phyloP scores from a whole-genome alignment of 2,113 vertebrate genomes.

The Strigops habroptila region DNA sequence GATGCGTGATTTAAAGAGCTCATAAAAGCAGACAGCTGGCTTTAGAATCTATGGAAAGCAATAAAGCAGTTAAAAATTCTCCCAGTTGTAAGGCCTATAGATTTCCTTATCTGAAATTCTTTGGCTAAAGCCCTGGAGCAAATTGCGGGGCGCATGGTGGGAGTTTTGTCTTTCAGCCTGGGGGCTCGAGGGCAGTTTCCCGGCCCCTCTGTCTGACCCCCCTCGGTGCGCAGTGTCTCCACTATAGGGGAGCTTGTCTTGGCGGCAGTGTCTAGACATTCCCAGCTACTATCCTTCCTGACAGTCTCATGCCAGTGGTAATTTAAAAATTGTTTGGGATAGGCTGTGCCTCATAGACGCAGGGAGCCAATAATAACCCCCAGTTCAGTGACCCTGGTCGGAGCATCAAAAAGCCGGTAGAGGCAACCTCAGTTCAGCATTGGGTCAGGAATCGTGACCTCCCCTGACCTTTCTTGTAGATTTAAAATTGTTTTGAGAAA shows the following conservation, averaged over 20 bases:
- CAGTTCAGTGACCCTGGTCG: constrained; percentile 49
- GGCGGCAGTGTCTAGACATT: constrained; percentile 67
- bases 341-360: constrained; percentile 59
- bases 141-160: constrained; percentile 57
- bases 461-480: constrained; percentile 67
- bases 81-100: constrained; percentile 77
- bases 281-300: constrained; percentile 46
- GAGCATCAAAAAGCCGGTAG: constrained; percentile 59
- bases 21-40: constrained; percentile 76
- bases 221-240: constrained; percentile 62
- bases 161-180: constrained; percentile 75
- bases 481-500: constrained; percentile 78
- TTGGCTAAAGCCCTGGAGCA: constrained; percentile 72
- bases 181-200: constrained; percentile 63
- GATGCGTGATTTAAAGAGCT: constrained; percentile 72
- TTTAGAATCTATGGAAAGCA: constrained; percentile 72
- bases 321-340: constrained; percentile 77
- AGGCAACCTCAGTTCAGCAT: constrained; percentile 67
- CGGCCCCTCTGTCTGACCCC: constrained; percentile 71
- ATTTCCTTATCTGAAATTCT: constrained; percentile 81
- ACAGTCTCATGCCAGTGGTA: constrained; percentile 77
- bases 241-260: constrained; percentile 59
- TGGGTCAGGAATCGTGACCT: constrained; percentile 78
- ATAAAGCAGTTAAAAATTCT: constrained; percentile 78
- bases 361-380: constrained; percentile 67